Evolutionary conservation across 2,113 vertebrate species (phyloP).

Genomic region (Greenwoodochromis staneri): DNA sequence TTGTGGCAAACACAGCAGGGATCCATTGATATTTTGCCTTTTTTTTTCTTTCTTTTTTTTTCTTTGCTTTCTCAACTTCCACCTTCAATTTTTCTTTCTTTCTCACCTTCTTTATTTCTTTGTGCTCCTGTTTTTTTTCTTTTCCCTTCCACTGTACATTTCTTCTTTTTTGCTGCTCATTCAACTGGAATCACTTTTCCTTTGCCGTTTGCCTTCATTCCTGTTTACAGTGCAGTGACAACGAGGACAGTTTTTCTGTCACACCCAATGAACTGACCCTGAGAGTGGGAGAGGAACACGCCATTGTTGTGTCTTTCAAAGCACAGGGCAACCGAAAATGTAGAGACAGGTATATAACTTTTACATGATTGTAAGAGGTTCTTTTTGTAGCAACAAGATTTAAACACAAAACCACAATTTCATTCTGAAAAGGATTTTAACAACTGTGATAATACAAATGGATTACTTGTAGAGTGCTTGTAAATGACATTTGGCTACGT

Average conservation of each 20-base stretch:
- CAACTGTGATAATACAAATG: neutral
- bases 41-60: neutral
- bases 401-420: neutral
- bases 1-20: neutral
- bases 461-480: neutral
- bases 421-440: neutral
- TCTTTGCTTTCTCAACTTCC: neutral
- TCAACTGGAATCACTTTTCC: neutral
- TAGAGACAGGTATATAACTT: constrained; percentile 75
- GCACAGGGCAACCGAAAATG: constrained; percentile 51
- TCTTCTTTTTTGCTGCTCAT: neutral
- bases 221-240: constrained; percentile 67
- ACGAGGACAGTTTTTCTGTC: constrained; percentile 76
- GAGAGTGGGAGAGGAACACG: constrained; percentile 77
- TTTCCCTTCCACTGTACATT: fast-evolving
- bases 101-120: neutral
- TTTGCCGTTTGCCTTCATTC: neutral
- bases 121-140: neutral
- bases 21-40: neutral
- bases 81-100: neutral
- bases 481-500: neutral
- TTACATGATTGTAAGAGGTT: neutral
- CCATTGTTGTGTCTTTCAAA: constrained; percentile 76
- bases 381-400: fast-evolving
- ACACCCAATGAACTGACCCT: constrained; percentile 79